phyloP scores from a whole-genome alignment of 2,888 invertebrate genomes.

The Athalia circularis region DNA sequence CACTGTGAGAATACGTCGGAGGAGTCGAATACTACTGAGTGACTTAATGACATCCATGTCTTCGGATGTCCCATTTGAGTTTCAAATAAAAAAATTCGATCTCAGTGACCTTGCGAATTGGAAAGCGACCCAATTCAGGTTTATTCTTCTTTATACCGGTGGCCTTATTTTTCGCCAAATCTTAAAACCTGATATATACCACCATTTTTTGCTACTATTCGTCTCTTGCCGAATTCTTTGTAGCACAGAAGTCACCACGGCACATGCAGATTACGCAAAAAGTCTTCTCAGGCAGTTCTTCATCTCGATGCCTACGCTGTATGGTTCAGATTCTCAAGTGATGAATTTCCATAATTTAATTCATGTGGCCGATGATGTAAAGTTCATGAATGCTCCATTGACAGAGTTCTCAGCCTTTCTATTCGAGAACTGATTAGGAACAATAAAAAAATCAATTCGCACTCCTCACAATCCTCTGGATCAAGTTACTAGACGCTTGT shows the following conservation, averaged over 20 bases:
- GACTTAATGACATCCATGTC: slow-evolving; percentile 30
- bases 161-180: slow-evolving; percentile 39
- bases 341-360: slow-evolving; percentile 50
- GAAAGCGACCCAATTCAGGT: slow-evolving; percentile 48
- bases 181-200: slow-evolving; percentile 33
- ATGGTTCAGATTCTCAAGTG: slow-evolving; percentile 46
- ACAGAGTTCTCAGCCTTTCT: slow-evolving; percentile 49
- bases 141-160: slow-evolving; percentile 45
- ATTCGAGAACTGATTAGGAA: slow-evolving; percentile 49
- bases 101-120: slow-evolving; percentile 41
- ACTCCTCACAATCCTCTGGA: slow-evolving; percentile 40
- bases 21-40: slow-evolving; percentile 37
- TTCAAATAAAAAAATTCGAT: slow-evolving; percentile 46
- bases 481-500: slow-evolving; percentile 27
- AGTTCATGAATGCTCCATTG: slow-evolving; percentile 48
- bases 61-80: slow-evolving; percentile 41
- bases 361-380: slow-evolving; percentile 51
- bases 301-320: slow-evolving; percentile 42
- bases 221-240: slow-evolving; percentile 48
- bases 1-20: slow-evolving; percentile 4
- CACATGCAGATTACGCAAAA: slow-evolving; percentile 38
- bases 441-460: slow-evolving; percentile 45
- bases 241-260: slow-evolving; percentile 23
- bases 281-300: slow-evolving; percentile 46
- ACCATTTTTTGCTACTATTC: slow-evolving; percentile 47